phyloP scores from a whole-genome alignment of 2,113 vertebrate species.

The Alaudala cheleensis region DNA sequence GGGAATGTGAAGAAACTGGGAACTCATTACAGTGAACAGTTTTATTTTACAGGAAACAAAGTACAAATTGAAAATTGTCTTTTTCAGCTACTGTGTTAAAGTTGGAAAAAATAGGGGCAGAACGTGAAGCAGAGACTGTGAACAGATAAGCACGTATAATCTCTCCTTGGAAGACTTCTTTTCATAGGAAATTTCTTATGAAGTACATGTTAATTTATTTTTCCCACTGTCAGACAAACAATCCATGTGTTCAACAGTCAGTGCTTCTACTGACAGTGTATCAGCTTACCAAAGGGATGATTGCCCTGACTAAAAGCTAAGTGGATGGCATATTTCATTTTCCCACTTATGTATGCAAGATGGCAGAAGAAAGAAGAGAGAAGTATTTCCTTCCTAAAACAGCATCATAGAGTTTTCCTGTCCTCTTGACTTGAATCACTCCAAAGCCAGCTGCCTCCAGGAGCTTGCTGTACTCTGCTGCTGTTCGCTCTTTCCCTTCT shows the following conservation, averaged over 20 bases:
- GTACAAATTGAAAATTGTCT: neutral
- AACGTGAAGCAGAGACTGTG: neutral
- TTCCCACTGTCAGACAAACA: neutral
- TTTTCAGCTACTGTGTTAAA: neutral
- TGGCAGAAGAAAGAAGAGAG: neutral
- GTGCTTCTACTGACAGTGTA: neutral
- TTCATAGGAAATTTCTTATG: neutral
- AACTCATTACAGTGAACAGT: neutral
- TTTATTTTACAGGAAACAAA: neutral
- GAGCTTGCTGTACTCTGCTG: conserved; percentile 75
- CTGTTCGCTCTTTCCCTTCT: conserved; percentile 81
- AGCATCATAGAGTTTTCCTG: conserved; percentile 80
- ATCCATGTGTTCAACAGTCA: accelerated
- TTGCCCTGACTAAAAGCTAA: neutral
- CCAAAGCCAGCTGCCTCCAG: conserved; percentile 79
- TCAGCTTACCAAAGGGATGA: neutral
- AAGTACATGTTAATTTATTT: neutral
- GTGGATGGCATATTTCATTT: neutral
- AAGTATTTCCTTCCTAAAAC: conserved; percentile 77
- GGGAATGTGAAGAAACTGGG: neutral
- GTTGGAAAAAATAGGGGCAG: neutral
- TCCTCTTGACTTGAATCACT: conserved; percentile 61
- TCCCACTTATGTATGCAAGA: neutral
- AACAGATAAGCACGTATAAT: neutral
- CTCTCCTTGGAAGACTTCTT: neutral